phyloP scores from a whole-genome alignment of 2,797 vertebrate genomes.

The Ceyx erithaca region DNA sequence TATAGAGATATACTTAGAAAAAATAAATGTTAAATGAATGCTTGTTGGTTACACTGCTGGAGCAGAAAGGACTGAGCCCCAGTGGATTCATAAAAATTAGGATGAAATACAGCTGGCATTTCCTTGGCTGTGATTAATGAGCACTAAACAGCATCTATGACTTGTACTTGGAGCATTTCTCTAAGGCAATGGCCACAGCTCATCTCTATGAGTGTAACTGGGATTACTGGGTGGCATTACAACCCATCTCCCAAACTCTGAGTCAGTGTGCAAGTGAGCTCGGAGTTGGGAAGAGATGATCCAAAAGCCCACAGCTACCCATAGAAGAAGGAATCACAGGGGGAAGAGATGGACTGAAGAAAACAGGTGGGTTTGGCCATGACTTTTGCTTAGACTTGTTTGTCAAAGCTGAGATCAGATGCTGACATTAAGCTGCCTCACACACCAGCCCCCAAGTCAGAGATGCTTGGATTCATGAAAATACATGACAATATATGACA shows the following conservation, averaged over 20 bases:
- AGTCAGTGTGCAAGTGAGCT: background rate
- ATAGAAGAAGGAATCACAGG: background rate
- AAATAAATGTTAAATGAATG: background rate
- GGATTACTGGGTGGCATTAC: background rate
- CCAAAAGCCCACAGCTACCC: background rate
- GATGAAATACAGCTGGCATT: background rate
- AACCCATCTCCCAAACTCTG: background rate
- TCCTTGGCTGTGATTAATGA: background rate
- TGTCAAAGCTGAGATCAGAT: background rate
- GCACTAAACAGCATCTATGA: background rate
- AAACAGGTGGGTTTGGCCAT: background rate
- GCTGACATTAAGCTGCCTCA: background rate
- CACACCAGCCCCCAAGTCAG: fast-evolving
- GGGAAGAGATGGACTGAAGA: background rate
- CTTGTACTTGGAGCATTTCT: background rate
- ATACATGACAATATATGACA: background rate
- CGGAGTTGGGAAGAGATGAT: background rate
- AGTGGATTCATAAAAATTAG: background rate
- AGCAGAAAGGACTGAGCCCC: background rate
- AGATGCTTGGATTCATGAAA: background rate
- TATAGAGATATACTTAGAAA: background rate
- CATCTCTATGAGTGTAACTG: background rate
- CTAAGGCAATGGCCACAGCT: background rate
- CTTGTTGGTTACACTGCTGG: background rate
- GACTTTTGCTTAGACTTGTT: background rate